A percentile compares a stretch with the other conserved stretches of the same genome.
These are phyloP conservation scores for Eugnorisma glareosa DNA, from an alignment of 2,888 invertebrate species.

Conservation along the genomic window DNA sequence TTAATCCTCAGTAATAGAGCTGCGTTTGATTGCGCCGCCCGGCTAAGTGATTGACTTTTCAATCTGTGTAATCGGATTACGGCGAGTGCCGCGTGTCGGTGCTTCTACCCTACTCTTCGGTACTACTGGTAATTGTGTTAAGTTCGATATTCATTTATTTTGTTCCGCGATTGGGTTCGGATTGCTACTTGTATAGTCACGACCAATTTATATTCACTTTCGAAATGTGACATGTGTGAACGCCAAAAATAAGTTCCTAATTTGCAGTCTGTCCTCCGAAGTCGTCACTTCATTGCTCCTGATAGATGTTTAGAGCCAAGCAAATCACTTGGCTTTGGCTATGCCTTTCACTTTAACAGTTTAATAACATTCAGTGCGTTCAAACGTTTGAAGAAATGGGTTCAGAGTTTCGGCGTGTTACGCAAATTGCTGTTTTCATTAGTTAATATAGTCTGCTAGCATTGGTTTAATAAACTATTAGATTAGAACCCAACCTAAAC, in stretches of 20 bases:
- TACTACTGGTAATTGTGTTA: slow-evolving; percentile 56
- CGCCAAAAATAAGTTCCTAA: background rate
- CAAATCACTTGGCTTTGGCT: background rate
- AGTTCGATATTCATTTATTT: slow-evolving; percentile 63
- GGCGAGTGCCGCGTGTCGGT: slow-evolving; percentile 72
- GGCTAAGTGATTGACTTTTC: slow-evolving; percentile 90
- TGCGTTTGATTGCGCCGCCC: slow-evolving; percentile 84
- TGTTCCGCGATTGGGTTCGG: slow-evolving; percentile 42
- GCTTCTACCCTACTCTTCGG: slow-evolving; percentile 75
- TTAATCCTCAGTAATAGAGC: slow-evolving; percentile 81
- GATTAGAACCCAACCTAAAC: background rate
- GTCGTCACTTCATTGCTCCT: too few relatives aligned
- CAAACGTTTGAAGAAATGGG: background rate
- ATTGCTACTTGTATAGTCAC: slow-evolving; percentile 31
- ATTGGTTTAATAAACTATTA: too few relatives aligned
- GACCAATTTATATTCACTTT: slow-evolving; percentile 19
- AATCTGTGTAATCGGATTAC: slow-evolving; percentile 87
- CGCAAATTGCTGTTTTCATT: background rate
- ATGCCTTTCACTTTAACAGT: background rate
- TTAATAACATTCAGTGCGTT: background rate
- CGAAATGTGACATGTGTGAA: background rate
- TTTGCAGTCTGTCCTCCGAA: background rate
- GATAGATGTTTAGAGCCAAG: background rate
- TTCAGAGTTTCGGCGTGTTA: background rate
- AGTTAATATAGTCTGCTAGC: background rate